Base-by-base conservation (phyloP, 2,797 vertebrate species). In the Halcyon leucocephala region DNA sequence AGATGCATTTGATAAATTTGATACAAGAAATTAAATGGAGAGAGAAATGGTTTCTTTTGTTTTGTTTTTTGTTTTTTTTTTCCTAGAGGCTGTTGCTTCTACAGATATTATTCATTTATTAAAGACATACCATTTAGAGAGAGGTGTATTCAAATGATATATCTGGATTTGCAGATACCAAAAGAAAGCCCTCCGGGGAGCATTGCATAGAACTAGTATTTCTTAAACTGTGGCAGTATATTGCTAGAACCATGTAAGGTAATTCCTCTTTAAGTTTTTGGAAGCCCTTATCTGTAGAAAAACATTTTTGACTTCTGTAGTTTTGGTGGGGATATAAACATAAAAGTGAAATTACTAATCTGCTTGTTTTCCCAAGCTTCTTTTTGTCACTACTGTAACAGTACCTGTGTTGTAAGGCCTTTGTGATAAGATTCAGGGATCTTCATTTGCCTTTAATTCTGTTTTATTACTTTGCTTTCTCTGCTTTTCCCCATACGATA, bases 121-220 rank as follows among this genome's bases (percentile, higher is more conserved):
- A 70, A 83, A 95, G 65, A 77, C 71, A 55, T 77, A 77, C 83
- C 93, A 92, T 94, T 83, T 71, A 65, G 67, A 83, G 78, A 88
- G 73, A 87, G 94, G 37, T 41, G 11, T 70, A 66, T 96, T 97
- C 90, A 94, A 69, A 90, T 93, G 64, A 89, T 46, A 19, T 82
- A 14, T 86, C 81, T 94, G 89, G 28, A 35, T 90, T 94, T 92
- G 14, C 31, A 84, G 74, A 54, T 96, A 95, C 95, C 94, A 96
- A 94, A 93, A 96, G 85, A 96, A 98, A 96, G 83, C 91, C 96
- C 95, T 86, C 82, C 28, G 55, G 94, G 94, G 87, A 96, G 20
- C 76, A 82, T 74, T 93, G 42, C 62, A 33, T 61, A 37, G 58
- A 17, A 48, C 17, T 0, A 14, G 35, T 29, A 72, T 83, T 95